A percentile compares a stretch with the other conserved stretches of the same genome.
Evolutionary conservation across 92 coral and sea anemone species (phyloP).

Genomic region (Palythoa caribaeorum): DNA sequence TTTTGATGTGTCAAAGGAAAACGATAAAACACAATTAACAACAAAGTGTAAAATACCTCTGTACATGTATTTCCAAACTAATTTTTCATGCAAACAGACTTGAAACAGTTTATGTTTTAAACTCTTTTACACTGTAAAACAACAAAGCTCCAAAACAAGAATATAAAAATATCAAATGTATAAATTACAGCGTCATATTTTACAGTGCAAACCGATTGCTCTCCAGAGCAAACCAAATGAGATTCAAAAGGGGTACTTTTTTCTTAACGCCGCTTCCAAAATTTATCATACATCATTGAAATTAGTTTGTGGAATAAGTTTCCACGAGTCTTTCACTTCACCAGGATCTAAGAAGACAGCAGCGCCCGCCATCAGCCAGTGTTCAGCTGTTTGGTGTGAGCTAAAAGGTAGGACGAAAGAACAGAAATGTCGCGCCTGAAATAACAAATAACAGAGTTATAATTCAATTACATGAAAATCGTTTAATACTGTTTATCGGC

Average conservation of each 20-base stretch:
- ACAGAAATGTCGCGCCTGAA: conserved; percentile 82
- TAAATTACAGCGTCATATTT: background rate
- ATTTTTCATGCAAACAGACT: background rate
- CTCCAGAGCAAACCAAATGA: background rate
- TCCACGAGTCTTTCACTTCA: conserved; percentile 82
- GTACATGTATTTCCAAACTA: background rate
- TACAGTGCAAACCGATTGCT: conserved; percentile 11
- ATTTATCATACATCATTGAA: background rate
- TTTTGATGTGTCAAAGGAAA: background rate
- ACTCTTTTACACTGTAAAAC: background rate
- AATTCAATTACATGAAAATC: background rate
- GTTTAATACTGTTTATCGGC: background rate
- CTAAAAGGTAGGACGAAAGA: conserved; percentile 82
- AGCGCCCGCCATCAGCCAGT: conserved; percentile 80
- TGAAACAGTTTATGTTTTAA: background rate
- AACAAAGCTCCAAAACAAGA: background rate
- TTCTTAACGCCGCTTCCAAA: background rate
- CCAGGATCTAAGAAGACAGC: conserved; percentile 93
- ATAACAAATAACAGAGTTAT: background rate
- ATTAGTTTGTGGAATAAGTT: conserved; percentile 62
- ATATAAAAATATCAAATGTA: conserved; percentile 25
- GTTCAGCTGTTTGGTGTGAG: conserved; percentile 73
- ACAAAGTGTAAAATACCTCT: background rate
- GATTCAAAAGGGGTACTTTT: background rate
- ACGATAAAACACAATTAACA: background rate